Base-by-base conservation (phyloP, 2,888 invertebrate genomes). In the Ditylenchus weischeri region DNA sequence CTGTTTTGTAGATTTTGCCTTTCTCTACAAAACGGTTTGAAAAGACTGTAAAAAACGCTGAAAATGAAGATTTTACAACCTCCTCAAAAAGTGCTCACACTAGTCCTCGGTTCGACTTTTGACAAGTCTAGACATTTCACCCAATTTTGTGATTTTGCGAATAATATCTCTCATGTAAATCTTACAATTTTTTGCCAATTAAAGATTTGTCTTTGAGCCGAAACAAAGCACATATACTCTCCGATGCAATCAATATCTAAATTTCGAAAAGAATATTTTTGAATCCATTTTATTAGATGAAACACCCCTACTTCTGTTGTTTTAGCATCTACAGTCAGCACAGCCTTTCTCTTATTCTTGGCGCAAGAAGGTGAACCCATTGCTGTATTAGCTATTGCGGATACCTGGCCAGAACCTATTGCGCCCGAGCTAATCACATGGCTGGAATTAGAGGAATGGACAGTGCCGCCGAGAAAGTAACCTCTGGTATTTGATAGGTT, bases 231-330 rank as follows among this genome's bases (percentile, higher is more conserved):
- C 69, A 68, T 11, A 69, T 66, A 49, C 38, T 61, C 57, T 69
- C 69, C 35, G 57, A 67, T 0, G 69, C 67, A 18, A 69, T 69
- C 38, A 69, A 19, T 51, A 69, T 69, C 69, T 69, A 54, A 68
- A 68, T 8, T 43, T 13, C 15, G 5, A 43, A 43, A 8, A 3
- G 18, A 47, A 11, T 23, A 11, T 18, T 0, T 23, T 62, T 48
- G 10, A n/a, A 10, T 62, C 49, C 15, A 62, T 10, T 11, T 21
- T 62, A 6, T 11, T n/a, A 38, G 6, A n/a, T 6, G 4, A 21
- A 5, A n/a, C 47, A 6, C 8, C 23, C 48, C 19, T 0, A 47
- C 62, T 47, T 62, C 47, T 62, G 62, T 48, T 35, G 63, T 68
- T 18, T 29, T 49, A 38, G 69, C 69, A 59, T 69, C 69, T 13